These are phyloP conservation scores for Picus viridis DNA, from an alignment of 2,797 vertebrate genomes.

Conservation along the genomic window DNA sequence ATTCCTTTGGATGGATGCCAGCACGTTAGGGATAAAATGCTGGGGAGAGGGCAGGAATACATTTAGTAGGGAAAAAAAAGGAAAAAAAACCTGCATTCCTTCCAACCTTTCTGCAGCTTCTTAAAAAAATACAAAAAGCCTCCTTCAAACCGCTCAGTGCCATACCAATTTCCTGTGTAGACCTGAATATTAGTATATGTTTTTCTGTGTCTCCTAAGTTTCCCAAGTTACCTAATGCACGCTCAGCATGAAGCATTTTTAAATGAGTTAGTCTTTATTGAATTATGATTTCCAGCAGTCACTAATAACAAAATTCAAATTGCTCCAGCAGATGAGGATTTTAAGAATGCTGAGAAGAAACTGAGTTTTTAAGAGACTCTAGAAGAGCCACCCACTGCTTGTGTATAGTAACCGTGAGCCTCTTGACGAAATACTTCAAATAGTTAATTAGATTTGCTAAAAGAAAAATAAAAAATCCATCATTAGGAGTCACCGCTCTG, in stretches of 20 bases:
- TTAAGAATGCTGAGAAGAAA: constrained; percentile 79
- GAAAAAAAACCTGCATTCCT: constrained; percentile 42
- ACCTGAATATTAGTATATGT: constrained; percentile 68
- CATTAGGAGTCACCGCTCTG: constrained; percentile 68
- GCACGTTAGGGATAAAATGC: background rate
- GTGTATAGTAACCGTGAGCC: constrained; percentile 70
- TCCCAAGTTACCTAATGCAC: constrained; percentile 84
- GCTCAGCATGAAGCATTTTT: constrained; percentile 90
- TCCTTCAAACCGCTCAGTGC: constrained; percentile 72
- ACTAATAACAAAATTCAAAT: constrained; percentile 98
- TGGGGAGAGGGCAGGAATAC: constrained; percentile 61
- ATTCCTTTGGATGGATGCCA: background rate
- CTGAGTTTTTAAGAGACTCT: constrained; percentile 77
- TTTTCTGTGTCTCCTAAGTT: constrained; percentile 76
- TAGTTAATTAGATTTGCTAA: constrained; percentile 82
- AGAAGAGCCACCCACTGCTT: constrained; percentile 77
- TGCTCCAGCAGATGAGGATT: constrained; percentile 89
- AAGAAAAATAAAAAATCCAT: constrained; percentile 70
- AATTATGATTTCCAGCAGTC: constrained; percentile 95
- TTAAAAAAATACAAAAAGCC: constrained; percentile 74
- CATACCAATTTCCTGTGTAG: constrained; percentile 74
- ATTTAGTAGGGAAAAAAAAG: background rate
- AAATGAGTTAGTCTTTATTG: constrained; percentile 95
- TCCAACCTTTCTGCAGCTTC: constrained; percentile 65
- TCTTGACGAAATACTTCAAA: constrained; percentile 80